Conservation (phyloP, 2,888 invertebrate species). For the Pollenia labialis region DNA sequence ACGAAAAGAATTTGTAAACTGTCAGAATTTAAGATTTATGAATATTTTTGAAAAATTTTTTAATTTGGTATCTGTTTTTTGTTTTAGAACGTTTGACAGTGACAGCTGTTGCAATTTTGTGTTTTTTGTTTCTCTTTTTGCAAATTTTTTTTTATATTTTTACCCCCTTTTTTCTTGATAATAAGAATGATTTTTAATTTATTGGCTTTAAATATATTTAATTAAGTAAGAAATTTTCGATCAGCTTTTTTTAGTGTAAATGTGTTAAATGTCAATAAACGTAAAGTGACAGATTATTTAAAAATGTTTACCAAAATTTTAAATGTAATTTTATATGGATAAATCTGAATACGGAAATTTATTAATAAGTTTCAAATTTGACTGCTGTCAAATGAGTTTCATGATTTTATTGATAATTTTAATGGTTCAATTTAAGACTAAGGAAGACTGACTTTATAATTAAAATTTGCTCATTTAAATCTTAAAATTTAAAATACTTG, state of each 20-base stretch:
- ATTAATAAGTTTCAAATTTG: conserved; percentile 18
- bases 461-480: too few species aligned
- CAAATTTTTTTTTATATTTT: conserved; percentile 18
- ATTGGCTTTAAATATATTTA: conserved; percentile 41
- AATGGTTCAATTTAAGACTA: background rate
- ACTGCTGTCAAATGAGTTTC: conserved; percentile 40
- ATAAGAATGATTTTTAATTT: conserved; percentile 42
- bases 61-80: background rate
- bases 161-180: background rate
- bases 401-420: conserved; percentile 39
- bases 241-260: conserved; percentile 10
- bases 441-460: too few species aligned
- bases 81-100: conserved; percentile 24
- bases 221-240: conserved; percentile 36
- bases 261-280: conserved; percentile 43
- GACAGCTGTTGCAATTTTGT: conserved; percentile 37
- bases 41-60: background rate
- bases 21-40: conserved; percentile 62
- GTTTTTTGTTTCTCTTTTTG: background rate
- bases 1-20: conserved; percentile 3
- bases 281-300: conserved; percentile 43
- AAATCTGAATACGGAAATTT: conserved; percentile 1
- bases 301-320: background rate
- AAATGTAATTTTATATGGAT: too few species aligned
- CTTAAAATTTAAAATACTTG: too few species aligned